phyloP scores from a whole-genome alignment of 2,113 vertebrate genomes.

The Paratilapia polleni region DNA sequence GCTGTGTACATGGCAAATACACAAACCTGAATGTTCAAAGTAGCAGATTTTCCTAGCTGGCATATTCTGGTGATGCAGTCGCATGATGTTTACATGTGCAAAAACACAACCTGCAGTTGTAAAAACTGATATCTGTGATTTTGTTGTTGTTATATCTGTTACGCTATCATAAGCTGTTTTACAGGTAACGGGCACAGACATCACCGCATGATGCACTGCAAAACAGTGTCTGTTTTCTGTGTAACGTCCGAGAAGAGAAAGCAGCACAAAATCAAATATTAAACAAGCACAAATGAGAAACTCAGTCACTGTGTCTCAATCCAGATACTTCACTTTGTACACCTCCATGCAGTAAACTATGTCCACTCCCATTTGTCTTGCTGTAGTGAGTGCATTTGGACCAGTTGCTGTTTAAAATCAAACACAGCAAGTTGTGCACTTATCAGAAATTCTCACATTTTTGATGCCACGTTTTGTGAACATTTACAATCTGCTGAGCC shows the following conservation, averaged over 20 bases:
- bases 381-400: background rate
- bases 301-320: background rate
- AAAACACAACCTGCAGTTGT: background rate
- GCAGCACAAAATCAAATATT: background rate
- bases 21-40: background rate
- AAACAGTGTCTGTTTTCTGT: background rate
- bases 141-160: background rate
- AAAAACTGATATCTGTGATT: background rate
- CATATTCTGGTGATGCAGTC: background rate
- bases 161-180: background rate
- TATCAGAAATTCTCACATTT: background rate
- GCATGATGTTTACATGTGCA: background rate
- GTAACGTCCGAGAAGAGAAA: background rate
- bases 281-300: background rate
- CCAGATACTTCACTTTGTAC: background rate
- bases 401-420: background rate
- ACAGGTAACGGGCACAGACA: background rate
- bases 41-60: background rate
- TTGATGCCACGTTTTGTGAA: background rate
- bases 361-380: background rate
- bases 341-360: background rate
- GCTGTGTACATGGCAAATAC: background rate
- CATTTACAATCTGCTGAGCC: conserved; percentile 2
- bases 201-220: background rate
- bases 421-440: background rate